These are phyloP conservation scores for Megastigmus dorsalis DNA, from an alignment of 2,888 invertebrate species.

Conservation along the genomic window DNA sequence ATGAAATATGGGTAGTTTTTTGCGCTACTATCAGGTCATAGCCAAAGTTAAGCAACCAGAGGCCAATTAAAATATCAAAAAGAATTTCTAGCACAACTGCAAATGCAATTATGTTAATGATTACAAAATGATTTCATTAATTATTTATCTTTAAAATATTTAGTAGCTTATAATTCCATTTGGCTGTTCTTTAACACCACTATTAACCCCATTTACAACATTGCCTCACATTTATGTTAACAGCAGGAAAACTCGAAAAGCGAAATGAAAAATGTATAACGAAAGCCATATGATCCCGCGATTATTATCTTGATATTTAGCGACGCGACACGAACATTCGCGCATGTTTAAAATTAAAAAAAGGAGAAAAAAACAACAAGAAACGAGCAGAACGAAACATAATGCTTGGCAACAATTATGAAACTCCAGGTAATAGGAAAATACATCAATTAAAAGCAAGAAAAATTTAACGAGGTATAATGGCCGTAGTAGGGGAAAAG, in stretches of 20 bases:
- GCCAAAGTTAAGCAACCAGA: too few relatives aligned
- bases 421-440: constrained; percentile 51
- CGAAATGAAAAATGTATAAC: background rate
- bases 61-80: too few relatives aligned
- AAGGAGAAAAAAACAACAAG: too few relatives aligned
- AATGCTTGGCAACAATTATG: constrained; percentile 54
- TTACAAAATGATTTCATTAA: too few relatives aligned
- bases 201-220: background rate
- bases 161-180: background rate
- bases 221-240: background rate
- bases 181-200: background rate
- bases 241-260: background rate
- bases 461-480: constrained; percentile 54
- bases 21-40: too few relatives aligned
- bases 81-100: too few relatives aligned
- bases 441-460: constrained; percentile 56
- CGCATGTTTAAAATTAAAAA: constrained; percentile 21
- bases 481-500: constrained; percentile 48
- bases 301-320: constrained; percentile 33
- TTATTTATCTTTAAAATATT: too few relatives aligned
- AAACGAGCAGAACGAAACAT: constrained; percentile 35
- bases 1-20: too few relatives aligned
- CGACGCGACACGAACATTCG: constrained; percentile 27
- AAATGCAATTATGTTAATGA: too few relatives aligned
- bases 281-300: background rate